Evolutionary conservation across 2,888 invertebrate species (phyloP), one percentile per base, ranked within the genome.

Genomic region (Eulithis testata): DNA sequence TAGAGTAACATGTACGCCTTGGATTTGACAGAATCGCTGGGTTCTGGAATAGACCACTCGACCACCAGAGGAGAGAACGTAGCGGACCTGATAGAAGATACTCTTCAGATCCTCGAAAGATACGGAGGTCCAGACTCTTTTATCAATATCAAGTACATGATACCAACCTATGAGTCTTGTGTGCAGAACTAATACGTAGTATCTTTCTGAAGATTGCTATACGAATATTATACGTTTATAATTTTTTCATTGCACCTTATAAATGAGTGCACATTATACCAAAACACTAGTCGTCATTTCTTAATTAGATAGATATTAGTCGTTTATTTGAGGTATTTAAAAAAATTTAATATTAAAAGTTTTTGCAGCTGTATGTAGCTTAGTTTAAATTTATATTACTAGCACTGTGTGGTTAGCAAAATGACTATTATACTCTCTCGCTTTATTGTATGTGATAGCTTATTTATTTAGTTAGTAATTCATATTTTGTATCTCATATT

Each of bases 71-170:
- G 97, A 8, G 96, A 97, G 82, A 98, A 98, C 88, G 94, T 98
- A 9, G 97, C 97, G 0, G 98, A 98, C 84, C 91, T 98, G 50
- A 98, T 99, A 65, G 97, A 98, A 84, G 98, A 98, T 82, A 99
- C 99, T 0, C 92, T 99, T 60, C 98, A 98, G 90, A 94, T 97
- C 54, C 93, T 99, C 70, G 99, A 99, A 87, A 94, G 95, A 77
- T 97, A 97, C 81, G 99, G 99, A 1, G 99, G 99, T 5, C 97
- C 98, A 71, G 98, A 99, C 85, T 98, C 99, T 1, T 99, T 98
- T 85, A 98, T 99, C 77, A 99, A 99, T 88, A 99, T 99, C 80
- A 99, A 99, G 89, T 99, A 99, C 88, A 97, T 99, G 95, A 96
- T 99, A 74, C 99, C 99, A 0, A 99, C 99, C 6, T 99, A 99